Evolutionary conservation across 2,113 vertebrate genomes (phyloP).

Genomic region (Ceyx margarethae): DNA sequence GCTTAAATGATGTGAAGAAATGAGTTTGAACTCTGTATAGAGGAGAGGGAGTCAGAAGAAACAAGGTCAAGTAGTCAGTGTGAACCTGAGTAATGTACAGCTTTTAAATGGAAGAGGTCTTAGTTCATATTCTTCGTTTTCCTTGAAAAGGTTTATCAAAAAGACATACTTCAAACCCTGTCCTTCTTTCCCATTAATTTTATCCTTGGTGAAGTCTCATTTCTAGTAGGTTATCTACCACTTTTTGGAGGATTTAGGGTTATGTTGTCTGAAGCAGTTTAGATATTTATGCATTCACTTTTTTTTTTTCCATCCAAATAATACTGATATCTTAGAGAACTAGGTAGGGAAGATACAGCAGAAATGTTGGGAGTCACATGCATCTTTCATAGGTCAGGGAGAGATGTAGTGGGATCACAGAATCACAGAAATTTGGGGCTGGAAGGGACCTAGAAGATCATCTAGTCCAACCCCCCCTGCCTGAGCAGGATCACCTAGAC

Average conservation of each 20-base stretch:
- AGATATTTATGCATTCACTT: fast-evolving
- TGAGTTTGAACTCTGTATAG: neutral
- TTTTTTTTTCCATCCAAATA: neutral
- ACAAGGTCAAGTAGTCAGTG: neutral
- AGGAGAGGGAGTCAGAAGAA: neutral
- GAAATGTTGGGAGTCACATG: fast-evolving
- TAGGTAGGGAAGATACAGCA: neutral
- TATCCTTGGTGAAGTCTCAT: neutral
- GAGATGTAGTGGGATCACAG: neutral
- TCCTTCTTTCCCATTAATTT: neutral
- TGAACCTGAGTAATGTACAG: neutral
- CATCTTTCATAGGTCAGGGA: neutral
- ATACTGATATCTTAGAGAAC: neutral
- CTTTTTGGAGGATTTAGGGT: neutral
- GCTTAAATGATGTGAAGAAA: neutral
- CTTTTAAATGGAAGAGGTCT: conserved; percentile 27
- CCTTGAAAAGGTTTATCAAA: neutral
- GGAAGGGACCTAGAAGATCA: too few species aligned
- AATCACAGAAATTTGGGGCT: too few species aligned
- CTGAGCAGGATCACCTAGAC: too few species aligned
- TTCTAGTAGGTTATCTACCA: neutral
- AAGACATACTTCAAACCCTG: neutral
- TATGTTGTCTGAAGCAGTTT: neutral
- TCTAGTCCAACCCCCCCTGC: too few species aligned
- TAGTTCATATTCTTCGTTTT: neutral